Evolutionary conservation across 2,797 vertebrate genomes (phyloP).

Genomic region (Notolabrus celidotus): DNA sequence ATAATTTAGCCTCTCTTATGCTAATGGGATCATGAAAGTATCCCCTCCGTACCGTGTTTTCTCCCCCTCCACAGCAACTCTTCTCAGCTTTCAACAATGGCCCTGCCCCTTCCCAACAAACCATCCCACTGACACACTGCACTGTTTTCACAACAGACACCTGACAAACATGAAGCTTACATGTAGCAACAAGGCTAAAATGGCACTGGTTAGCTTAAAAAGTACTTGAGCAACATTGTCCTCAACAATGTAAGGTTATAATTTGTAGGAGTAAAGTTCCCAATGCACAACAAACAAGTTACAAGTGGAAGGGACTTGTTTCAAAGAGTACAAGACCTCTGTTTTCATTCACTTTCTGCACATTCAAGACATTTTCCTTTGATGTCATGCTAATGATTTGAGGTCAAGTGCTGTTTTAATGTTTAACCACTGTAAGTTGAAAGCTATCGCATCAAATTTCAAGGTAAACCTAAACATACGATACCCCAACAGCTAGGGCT

Average conservation of each 20-base stretch:
- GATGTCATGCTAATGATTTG: too few species aligned
- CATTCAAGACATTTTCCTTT: too few species aligned
- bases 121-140: conserved; percentile 66
- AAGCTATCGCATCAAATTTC: neutral
- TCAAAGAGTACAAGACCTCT: conserved; percentile 46
- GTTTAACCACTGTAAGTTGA: neutral
- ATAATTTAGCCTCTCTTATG: conserved; percentile 99
- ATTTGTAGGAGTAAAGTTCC: conserved; percentile 7
- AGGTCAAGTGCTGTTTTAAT: too few species aligned
- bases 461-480: neutral
- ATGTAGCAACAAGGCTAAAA: conserved; percentile 56
- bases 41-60: conserved; percentile 90
- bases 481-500: neutral
- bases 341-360: conserved; percentile 26
- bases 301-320: conserved; percentile 31
- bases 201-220: conserved; percentile 35
- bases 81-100: conserved; percentile 97
- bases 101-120: conserved; percentile 89
- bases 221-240: conserved; percentile 27
- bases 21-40: conserved; percentile 99
- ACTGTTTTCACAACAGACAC: conserved; percentile 70
- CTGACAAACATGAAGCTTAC: conserved; percentile 60
- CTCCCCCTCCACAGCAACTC: conserved; percentile 88
- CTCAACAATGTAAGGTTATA: conserved; percentile 25
- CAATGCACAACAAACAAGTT: conserved; percentile 1